Evolutionary conservation across 2,797 vertebrate genomes (phyloP), one percentile per base, ranked within the genome.

Genomic region (Syngnathus rostellatus): DNA sequence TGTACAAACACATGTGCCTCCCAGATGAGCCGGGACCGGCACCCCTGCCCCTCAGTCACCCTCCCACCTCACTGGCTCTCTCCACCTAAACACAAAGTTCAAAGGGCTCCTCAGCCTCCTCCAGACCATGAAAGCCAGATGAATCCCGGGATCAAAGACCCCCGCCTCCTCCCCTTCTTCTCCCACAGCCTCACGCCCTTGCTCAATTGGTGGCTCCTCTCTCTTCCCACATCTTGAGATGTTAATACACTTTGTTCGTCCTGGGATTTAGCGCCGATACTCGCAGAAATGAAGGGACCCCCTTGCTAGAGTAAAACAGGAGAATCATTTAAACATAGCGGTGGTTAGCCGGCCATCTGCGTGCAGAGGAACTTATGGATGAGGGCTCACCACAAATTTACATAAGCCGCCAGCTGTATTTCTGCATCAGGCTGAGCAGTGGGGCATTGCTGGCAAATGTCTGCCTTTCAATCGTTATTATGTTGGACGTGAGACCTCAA

Each of bases 51-150:
- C 80, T 65, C 78, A 84, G 79, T 78, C 83, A 80, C 84, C 82
- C 87, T 81, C 85, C 86, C 83, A 81, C 80, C 77, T 85, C 82
- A 70, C 10, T 51, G 81, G 74, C 77, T 86, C 87, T 86, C 87
- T 90, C 87, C 87, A 92, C 87, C 88, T 90, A 91, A 91, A 89
- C 87, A 89, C 85, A 82, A 71, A 89, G 90, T 90, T 91, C 89
- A 91, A 92, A 92, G 88, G 89, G 87, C 87, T 88, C 73, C 85
- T 87, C 84, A 81, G 86, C 88, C 90, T 91, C 88, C 87, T 91
- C 81, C 85, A 90, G 89, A 91, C 88, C 90, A 90, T 91, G 90
- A 90, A 91, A 90, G 89, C 90, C 89, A 90, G 89, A 90, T 90
- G 89, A 90, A 89, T 88, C 88, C 85, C 69, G 83, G 87, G 89